Evolutionary conservation across 2,888 invertebrate genomes (phyloP), one percentile per base, ranked within the genome.

Genomic region (Epicampocera succincta): DNA sequence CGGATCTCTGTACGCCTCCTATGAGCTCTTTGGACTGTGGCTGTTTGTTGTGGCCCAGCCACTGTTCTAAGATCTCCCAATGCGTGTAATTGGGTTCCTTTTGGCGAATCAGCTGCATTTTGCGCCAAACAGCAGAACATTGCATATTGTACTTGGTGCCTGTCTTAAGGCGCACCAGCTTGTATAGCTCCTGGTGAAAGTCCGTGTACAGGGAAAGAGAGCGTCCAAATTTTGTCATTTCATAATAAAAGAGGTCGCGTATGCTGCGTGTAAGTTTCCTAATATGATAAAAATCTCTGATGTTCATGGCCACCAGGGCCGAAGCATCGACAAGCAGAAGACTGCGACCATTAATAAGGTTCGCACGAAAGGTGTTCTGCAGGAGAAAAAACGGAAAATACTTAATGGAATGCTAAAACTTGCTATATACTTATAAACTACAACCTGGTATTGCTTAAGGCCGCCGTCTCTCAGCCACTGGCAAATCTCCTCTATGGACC

Each of bases 391-490:
- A n/a, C n/a, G n/a, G n/a, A n/a, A n/a, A n/a, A n/a, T n/a, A n/a
- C n/a, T n/a, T n/a, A n/a, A n/a, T n/a, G n/a, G n/a, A n/a, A n/a
- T n/a, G n/a, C n/a, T n/a, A n/a, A n/a, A n/a, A n/a, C 33, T 9
- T 6, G 21, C 9, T 33, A 29, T 1, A 8, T 17, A n/a, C n/a
- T n/a, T n/a, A n/a, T n/a, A n/a, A n/a, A n/a, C n/a, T n/a, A n/a
- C n/a, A n/a, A 93, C 93, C 89, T 87, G 91, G 83, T 93, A 94
- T 65, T 92, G 90, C 0, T 92, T 92, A 12, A 92, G 88, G 0
- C 92, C 92, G 0, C 93, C 88, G 0, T 86, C 87, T 0, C 89
- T 85, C 83, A 93, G 89, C 93, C 93, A 93, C 1, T 88, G 84
- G 0, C 90, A 91, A 0, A 93, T 93, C 0, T 92, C 90, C 0